Conservation (phyloP, 2,797 vertebrate species). For the Neosilurus mollespiculum region DNA sequence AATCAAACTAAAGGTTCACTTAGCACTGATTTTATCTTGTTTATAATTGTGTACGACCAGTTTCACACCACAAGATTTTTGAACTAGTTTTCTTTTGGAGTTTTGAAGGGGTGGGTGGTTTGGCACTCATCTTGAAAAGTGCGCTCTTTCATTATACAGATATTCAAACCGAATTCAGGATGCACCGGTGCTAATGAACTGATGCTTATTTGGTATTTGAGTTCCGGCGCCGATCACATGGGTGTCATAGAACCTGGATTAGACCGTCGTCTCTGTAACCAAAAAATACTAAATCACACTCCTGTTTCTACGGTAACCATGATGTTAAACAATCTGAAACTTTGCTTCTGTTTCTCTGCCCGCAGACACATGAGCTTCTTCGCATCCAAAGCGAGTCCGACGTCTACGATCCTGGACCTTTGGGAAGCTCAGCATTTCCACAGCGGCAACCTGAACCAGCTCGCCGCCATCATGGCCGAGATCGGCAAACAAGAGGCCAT, state of each 20-base stretch:
- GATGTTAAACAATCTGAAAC: background rate
- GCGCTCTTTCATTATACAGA: background rate
- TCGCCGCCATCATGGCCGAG: constrained; percentile 93
- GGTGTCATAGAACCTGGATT: background rate
- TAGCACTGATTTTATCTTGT: too few species aligned
- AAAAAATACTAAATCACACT: background rate
- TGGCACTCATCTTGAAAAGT: too few species aligned
- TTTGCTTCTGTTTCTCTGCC: constrained; percentile 20
- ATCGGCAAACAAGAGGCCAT: constrained; percentile 95
- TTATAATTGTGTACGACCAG: too few species aligned
- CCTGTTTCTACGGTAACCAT: background rate
- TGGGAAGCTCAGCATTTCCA: constrained; percentile 98
- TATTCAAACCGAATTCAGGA: background rate
- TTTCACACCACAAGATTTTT: too few species aligned
- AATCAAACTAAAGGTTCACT: too few species aligned
- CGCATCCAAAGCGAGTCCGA: constrained; percentile 93
- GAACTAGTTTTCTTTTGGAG: too few species aligned
- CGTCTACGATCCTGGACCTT: constrained; percentile 95
- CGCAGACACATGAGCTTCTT: constrained; percentile 96
- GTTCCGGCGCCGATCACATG: background rate
- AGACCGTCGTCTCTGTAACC: background rate
- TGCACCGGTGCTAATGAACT: background rate
- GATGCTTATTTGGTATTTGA: too few species aligned
- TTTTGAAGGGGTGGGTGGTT: too few species aligned
- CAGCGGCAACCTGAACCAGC: constrained; percentile 95